Conservation (phyloP, 2,113 vertebrate species). For the Genyomyrus donnyi region DNA sequence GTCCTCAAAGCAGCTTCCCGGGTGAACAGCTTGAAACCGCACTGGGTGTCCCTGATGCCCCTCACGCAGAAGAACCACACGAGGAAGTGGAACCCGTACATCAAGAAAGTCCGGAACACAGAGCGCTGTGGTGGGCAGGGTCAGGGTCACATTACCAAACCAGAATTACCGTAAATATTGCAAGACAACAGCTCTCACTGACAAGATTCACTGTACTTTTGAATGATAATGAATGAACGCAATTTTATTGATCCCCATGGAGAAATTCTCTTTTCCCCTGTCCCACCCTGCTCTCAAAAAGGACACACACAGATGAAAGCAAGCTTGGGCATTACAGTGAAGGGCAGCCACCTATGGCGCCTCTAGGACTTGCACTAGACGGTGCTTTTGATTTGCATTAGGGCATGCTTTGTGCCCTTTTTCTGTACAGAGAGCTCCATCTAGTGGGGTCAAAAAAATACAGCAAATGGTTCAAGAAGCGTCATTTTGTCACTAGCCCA, state of each 20-base stretch:
- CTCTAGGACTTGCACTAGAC: not conserved
- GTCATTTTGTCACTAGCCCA: too few relatives aligned
- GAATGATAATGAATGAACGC: not conserved
- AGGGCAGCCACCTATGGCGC: not conserved
- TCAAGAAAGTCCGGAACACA: constrained; percentile 84
- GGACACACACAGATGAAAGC: not conserved
- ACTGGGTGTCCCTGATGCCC: constrained; percentile 86
- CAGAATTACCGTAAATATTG: not conserved
- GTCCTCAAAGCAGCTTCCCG: constrained; percentile 79
- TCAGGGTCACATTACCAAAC: not conserved
- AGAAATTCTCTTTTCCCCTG: not conserved
- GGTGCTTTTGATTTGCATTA: not conserved
- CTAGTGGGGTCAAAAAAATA: not conserved
- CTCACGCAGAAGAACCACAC: constrained; percentile 95
- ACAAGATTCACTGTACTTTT: not conserved
- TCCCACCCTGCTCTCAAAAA: not conserved
- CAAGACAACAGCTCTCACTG: not conserved
- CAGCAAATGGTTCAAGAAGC: too few relatives aligned
- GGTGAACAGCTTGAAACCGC: constrained; percentile 92
- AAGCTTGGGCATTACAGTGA: not conserved
- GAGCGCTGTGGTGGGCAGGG: constrained; percentile 69
- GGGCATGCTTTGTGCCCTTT: not conserved
- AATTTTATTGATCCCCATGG: not conserved
- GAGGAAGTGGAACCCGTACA: constrained; percentile 96
- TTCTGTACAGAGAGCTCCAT: not conserved